Base-by-base conservation (phyloP, 2,888 invertebrate species). In the Tipula helvola region DNA sequence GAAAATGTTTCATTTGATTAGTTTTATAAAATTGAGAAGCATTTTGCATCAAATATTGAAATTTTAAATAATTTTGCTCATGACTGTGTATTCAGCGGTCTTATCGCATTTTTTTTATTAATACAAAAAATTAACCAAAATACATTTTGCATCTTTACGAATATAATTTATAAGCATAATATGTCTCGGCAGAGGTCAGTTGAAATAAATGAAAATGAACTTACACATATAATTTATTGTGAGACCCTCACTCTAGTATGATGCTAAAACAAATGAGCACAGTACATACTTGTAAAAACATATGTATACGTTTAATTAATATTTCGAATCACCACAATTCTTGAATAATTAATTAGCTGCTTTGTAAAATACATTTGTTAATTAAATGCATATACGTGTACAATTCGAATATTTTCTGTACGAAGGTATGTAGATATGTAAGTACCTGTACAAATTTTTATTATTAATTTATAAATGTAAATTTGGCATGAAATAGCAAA, bases 401-500 rank as follows among this genome's bases (percentile, higher is more conserved):
- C 5, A 47, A n/a, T 28, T 28, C 28, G 28, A 12, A 8, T 57
- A 16, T 57, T 57, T 4, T 16, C 16, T 57, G 4, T 16, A 42
- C 7, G 42, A 5, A 10, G 10, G 42, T 42, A 42, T 12, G 10
- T 42, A 42, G 7, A 42, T 8, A 42, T 3, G 42, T 42, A 52
- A 5, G 4, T 7, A 16, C 16, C 3, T 52, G 16, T 57, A 57
- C 16, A 57, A 1, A 57, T n/a, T 57, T 57, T 18, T 57, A 16
- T 18, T 57, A 16, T 57, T 57, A 57, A 57, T 57, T 57, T 57
- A 16, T 16, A 57, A 89, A 90, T 90, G 89, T 89, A 90, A 91
- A 91, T 91, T 90, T 90, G 90, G 89, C 91, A 90, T 91, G 90
- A 90, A 91, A 91, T 90, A 89, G 89, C 89, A 89, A 89, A 89